Percentiles rank a stretch among this genome's conserved stretches.
phyloP scores from a whole-genome alignment of 2,888 invertebrate species.

The Acrocyrtus sp. region DNA sequence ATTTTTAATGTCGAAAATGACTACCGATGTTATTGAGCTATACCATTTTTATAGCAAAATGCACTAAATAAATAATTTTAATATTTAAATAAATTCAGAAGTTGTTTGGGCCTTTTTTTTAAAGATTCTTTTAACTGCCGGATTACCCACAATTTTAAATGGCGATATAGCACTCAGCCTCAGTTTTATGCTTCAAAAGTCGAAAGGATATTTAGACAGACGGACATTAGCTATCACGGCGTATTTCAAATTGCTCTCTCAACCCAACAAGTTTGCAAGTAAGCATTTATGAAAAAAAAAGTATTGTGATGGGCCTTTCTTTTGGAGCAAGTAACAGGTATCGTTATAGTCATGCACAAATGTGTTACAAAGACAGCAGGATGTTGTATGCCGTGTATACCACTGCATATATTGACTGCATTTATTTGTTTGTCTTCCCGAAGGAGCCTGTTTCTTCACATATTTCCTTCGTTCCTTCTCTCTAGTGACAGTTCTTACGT shows the following conservation, averaged over 20 bases:
- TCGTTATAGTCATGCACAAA: background rate
- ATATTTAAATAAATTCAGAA: no score
- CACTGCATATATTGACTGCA: background rate
- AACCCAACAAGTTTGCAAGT: background rate
- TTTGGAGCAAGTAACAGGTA: background rate
- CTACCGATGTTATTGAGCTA: no score
- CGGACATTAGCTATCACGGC: no score
- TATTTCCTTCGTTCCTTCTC: slow-evolving; percentile 12
- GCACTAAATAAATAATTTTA: no score
- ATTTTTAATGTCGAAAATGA: background rate
- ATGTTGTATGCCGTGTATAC: background rate
- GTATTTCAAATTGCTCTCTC: no score
- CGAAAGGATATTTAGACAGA: no score
- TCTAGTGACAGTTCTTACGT: slow-evolving; percentile 7
- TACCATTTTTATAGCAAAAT: no score
- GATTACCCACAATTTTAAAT: no score
- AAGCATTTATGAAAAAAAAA: background rate
- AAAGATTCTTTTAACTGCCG: no score
- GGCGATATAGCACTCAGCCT: no score
- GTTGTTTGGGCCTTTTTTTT: no score
- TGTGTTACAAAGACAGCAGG: background rate
- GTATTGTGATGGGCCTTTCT: slow-evolving; percentile 1
- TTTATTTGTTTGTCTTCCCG: slow-evolving; percentile 16
- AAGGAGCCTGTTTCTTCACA: slow-evolving; percentile 22
- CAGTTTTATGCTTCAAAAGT: no score